Conservation (phyloP, 2,113 vertebrate species). For the Urocolius indicus region DNA sequence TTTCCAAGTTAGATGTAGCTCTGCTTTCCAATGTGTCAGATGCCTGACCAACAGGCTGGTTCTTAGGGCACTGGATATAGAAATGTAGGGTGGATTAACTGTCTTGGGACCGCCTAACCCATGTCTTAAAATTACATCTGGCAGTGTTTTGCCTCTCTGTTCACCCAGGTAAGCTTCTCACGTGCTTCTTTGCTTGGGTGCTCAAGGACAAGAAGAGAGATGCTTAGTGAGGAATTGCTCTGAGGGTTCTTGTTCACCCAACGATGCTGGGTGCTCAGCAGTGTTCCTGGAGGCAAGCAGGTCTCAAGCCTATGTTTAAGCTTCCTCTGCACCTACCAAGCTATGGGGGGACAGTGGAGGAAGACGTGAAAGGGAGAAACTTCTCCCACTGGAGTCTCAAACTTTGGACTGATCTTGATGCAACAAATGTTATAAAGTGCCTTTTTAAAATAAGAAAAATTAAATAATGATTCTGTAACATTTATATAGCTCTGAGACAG, state of each 20-base stretch:
- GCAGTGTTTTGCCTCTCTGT: background rate
- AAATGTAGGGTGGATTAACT: background rate
- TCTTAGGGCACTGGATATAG: background rate
- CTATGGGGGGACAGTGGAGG: background rate
- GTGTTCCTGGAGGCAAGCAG: background rate
- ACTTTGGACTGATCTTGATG: background rate
- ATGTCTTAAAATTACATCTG: background rate
- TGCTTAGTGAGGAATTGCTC: background rate
- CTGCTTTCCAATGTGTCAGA: background rate
- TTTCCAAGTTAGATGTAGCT: background rate
- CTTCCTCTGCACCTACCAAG: background rate
- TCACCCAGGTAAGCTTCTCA: background rate
- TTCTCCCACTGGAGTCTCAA: background rate
- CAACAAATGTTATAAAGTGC: background rate
- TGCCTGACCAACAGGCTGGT: background rate
- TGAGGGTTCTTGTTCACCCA: background rate
- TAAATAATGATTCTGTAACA: background rate
- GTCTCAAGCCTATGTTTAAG: background rate
- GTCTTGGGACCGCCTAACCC: background rate
- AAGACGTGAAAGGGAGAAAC: background rate
- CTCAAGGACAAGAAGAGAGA: background rate
- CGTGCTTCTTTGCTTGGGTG: background rate
- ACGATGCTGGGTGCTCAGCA: background rate
- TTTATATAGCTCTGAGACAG: background rate
- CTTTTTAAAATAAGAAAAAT: background rate